Conservation (phyloP, 1,140 invertebrate species). For the Drosophila orena region DNA sequence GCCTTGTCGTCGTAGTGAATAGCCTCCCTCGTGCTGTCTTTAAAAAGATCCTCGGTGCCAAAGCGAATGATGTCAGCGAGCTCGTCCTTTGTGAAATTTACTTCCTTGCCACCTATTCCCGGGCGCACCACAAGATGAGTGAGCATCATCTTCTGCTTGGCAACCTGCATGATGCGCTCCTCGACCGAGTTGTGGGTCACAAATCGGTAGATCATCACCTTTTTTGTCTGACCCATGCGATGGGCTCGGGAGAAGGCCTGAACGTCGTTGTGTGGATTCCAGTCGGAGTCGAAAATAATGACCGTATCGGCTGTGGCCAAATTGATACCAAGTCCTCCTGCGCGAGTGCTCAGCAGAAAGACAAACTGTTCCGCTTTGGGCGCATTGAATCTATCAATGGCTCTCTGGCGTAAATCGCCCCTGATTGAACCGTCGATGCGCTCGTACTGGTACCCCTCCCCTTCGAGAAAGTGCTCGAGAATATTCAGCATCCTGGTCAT, state of each 20-base stretch:
- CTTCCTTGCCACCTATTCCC: background rate
- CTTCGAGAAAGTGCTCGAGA: background rate
- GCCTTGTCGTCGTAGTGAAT: conserved; percentile 4
- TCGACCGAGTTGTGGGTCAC: conserved; percentile 1
- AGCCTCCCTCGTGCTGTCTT: background rate
- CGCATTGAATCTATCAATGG: background rate
- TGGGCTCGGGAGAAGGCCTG: conserved; percentile 2
- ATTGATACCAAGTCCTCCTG: conserved; percentile 1
- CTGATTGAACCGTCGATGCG: background rate
- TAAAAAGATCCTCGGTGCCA: conserved; percentile 4
- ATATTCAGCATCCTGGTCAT: conserved; percentile 1
- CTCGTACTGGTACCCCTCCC: background rate
- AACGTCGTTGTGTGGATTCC: conserved; percentile 8
- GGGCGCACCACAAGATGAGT: conserved; percentile 1
- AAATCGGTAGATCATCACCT: conserved; percentile 3
- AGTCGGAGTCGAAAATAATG: conserved; percentile 5
- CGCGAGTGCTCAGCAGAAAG: conserved; percentile 1
- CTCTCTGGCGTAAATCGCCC: background rate
- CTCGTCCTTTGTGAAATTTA: background rate
- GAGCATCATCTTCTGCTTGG: conserved; percentile 9
- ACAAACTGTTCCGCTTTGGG: background rate
- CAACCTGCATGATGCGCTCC: conserved; percentile 2
- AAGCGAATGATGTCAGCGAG: background rate
- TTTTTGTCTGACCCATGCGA: conserved; percentile 1
- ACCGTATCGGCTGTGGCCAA: conserved; percentile 3